Evolutionary conservation across 2,113 vertebrate species (phyloP).

Genomic region (Calyptomena viridis): DNA sequence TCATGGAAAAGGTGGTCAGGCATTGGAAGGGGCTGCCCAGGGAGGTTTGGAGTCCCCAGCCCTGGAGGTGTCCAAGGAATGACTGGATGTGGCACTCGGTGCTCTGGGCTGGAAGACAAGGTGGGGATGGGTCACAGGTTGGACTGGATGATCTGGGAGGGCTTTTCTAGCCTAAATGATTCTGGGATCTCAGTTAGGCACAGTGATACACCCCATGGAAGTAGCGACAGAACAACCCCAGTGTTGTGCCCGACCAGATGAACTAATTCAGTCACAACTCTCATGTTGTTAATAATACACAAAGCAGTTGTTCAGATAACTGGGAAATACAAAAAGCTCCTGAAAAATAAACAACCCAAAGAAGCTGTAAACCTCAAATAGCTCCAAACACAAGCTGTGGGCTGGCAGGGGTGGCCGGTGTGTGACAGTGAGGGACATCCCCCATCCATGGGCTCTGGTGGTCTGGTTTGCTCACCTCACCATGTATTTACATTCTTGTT

Average conservation of each 20-base stretch:
- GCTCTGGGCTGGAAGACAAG: not conserved
- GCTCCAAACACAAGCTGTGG: not conserved
- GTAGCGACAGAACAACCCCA: accelerated
- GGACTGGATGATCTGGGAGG: not conserved
- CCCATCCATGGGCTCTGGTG: accelerated
- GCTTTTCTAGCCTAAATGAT: not conserved
- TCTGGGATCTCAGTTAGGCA: not conserved
- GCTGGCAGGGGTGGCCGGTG: not conserved
- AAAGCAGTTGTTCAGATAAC: not conserved
- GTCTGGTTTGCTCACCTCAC: accelerated
- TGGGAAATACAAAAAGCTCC: not conserved
- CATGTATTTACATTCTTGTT: accelerated
- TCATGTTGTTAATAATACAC: not conserved
- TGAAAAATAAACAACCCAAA: not conserved
- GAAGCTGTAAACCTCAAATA: not conserved
- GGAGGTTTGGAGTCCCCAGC: not conserved
- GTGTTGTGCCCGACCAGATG: accelerated
- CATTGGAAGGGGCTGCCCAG: not conserved
- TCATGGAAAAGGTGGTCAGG: not conserved
- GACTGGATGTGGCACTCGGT: not conserved
- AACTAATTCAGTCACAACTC: not conserved
- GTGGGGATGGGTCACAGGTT: not conserved
- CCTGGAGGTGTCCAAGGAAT: not conserved
- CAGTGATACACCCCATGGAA: accelerated
- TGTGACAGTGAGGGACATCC: not conserved